Conservation (phyloP, 2,888 invertebrate genomes). For the Acrobasis repandana region DNA sequence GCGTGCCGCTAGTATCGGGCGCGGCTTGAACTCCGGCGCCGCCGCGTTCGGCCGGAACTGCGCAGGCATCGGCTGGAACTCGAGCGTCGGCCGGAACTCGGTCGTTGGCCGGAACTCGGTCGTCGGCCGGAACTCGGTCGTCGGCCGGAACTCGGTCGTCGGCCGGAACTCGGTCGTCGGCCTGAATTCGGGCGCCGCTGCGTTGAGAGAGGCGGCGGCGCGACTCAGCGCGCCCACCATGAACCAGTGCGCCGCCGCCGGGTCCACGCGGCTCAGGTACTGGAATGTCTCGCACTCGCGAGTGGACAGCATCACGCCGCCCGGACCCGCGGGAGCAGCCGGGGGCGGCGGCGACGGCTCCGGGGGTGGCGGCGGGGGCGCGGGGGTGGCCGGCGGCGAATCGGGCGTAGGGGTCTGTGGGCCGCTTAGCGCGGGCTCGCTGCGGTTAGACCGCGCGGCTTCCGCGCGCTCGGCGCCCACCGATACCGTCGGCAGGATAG, state of each 20-base stretch:
- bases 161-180: conserved; percentile 27
- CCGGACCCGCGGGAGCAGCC: conserved; percentile 13
- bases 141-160: conserved; percentile 29
- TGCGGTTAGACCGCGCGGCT: neutral
- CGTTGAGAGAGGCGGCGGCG: conserved; percentile 31
- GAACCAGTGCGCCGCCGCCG: conserved; percentile 55
- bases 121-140: conserved; percentile 24
- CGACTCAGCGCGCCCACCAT: conserved; percentile 50
- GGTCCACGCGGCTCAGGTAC: conserved; percentile 47
- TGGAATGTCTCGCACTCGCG: conserved; percentile 53
- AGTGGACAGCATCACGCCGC: conserved; percentile 43
- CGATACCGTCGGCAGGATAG: conserved; percentile 3
- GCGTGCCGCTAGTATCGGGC: conserved; percentile 20
- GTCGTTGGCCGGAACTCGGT: conserved; percentile 26
- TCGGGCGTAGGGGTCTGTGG: conserved; percentile 7
- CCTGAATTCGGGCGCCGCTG: conserved; percentile 10
- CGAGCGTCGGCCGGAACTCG: conserved; percentile 27
- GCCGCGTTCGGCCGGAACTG: neutral
- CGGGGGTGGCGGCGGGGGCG: conserved; percentile 3
- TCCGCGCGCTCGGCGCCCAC: neutral
- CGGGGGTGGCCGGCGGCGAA: conserved; percentile 20
- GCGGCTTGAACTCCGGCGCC: conserved; percentile 31
- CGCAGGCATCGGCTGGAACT: conserved; percentile 18
- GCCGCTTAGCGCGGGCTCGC: conserved; percentile 5
- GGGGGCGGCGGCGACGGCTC: conserved; percentile 15